Evolutionary conservation across 1,140 invertebrate species (phyloP).

Genomic region (Chymomyza costata): DNA sequence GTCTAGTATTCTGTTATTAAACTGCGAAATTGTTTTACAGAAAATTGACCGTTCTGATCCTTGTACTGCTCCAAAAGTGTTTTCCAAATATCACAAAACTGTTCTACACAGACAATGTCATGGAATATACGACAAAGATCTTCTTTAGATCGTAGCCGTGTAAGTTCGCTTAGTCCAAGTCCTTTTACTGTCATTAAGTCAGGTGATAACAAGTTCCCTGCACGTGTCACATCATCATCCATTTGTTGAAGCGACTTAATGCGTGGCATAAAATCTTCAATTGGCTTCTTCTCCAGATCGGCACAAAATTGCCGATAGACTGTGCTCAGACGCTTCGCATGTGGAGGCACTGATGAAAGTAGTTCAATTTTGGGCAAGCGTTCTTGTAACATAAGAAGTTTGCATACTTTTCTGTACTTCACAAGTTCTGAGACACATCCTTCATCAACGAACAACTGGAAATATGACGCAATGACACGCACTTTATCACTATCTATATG

Average conservation of each 20-base stretch:
- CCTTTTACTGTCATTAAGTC: constrained; percentile 26
- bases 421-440: constrained; percentile 36
- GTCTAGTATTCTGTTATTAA: too few species aligned
- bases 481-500: constrained; percentile 35
- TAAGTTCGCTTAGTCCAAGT: constrained; percentile 36
- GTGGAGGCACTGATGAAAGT: constrained; percentile 17
- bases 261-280: background rate
- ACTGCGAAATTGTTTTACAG: constrained; percentile 40
- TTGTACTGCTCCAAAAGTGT: constrained; percentile 6
- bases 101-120: constrained; percentile 17
- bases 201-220: constrained; percentile 40
- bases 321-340: constrained; percentile 37
- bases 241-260: background rate
- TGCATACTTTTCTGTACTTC: constrained; percentile 41
- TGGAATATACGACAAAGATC: constrained; percentile 43
- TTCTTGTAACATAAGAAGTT: constrained; percentile 34
- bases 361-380: constrained; percentile 41
- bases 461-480: constrained; percentile 28
- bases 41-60: constrained; percentile 20
- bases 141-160: constrained; percentile 28
- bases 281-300: constrained; percentile 32
- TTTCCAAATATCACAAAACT: constrained; percentile 47
- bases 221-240: constrained; percentile 19
- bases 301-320: constrained; percentile 49
- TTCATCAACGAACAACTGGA: constrained; percentile 42